Evolutionary conservation across 37 sponge, comb jelly and placozoan genomes (phyloP), one percentile per base, ranked within the genome.

Genomic region (Hormiphora californensis): DNA sequence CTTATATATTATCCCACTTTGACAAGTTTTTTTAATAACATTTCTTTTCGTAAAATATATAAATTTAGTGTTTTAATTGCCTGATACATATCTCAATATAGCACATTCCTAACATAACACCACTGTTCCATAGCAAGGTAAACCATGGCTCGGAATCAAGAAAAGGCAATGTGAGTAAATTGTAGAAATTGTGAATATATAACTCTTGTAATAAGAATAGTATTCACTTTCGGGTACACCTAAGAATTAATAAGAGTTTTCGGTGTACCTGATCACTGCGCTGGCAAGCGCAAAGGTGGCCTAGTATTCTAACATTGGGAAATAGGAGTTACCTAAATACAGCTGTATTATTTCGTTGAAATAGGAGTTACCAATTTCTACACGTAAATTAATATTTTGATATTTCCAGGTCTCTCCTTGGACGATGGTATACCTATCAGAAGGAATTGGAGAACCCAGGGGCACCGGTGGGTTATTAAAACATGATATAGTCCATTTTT

Each of bases 141-240:
- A n/a, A 65, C 12, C 7, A 65, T 65, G 91, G 91, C 91, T 23
- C 32, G 91, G 15, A 91, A 91, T 65, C 91, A 91, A 41, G 89
- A 91, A 85, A 91, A 91, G 63, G 89, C 91, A 40, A 89, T 91
- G 91, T 91, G 44, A 91, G 91, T 85, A 22, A 36, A 0, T n/a
- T 17, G 32, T 2, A 68, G 7, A 53, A 34, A 32, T 32, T 21
- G 17, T 27, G 46, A 33, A 25, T 9, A 22, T 8, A 1, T n/a
- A 27, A 55, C 36, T 0, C 2, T 7, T 32, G 37, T 69, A 2
- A 25, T 32, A 35, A 0, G 33, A 11, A 5, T 9, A n/a, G n/a
- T n/a, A n/a, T n/a, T n/a, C n/a, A n/a, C n/a, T n/a, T n/a, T n/a
- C n/a, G n/a, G 91, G 91, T 37, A 51, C 17, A 51, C 15, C 31